Conservation (phyloP, 2,888 invertebrate genomes). For the Morpho achilles region DNA sequence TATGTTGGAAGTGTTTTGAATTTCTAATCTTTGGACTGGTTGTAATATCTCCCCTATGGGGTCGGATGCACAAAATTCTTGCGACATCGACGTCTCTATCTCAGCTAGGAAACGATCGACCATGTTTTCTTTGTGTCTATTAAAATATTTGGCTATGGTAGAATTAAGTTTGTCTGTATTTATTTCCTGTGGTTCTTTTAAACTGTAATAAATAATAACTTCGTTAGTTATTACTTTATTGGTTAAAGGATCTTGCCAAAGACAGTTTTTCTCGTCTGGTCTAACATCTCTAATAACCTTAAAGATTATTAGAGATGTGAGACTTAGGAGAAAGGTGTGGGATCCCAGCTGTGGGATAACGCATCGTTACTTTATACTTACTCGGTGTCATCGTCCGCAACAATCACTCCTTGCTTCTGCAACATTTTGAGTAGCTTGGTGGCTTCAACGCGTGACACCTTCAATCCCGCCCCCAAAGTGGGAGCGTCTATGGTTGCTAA, state of each 20-base stretch:
- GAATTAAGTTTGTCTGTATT: conserved; percentile 35
- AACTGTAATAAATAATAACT: conserved; percentile 33
- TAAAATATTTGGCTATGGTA: conserved; percentile 40
- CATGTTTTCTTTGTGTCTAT: conserved; percentile 32
- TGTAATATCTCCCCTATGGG: conserved; percentile 45
- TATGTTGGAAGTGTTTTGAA: conserved; percentile 41
- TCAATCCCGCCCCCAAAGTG: conserved; percentile 31
- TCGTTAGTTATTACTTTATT: neutral
- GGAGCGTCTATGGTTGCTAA: conserved; percentile 20
- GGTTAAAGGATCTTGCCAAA: too few relatives aligned
- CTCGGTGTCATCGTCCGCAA: too few relatives aligned
- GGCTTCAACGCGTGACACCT: conserved; percentile 36
- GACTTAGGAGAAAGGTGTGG: too few relatives aligned
- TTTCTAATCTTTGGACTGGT: conserved; percentile 42
- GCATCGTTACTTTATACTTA: too few relatives aligned
- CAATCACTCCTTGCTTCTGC: conserved; percentile 36
- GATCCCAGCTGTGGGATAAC: too few relatives aligned
- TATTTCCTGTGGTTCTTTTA: conserved; percentile 36
- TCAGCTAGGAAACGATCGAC: conserved; percentile 48
- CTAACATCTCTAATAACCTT: too few relatives aligned
- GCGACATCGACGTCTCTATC: conserved; percentile 34
- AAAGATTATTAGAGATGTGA: too few relatives aligned
- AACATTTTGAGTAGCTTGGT: conserved; percentile 42
- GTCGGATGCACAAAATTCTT: conserved; percentile 38
- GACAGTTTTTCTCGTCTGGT: too few relatives aligned